Evolutionary conservation across 2,888 invertebrate species (phyloP).

Genomic region (Pasiphila rectangulata): DNA sequence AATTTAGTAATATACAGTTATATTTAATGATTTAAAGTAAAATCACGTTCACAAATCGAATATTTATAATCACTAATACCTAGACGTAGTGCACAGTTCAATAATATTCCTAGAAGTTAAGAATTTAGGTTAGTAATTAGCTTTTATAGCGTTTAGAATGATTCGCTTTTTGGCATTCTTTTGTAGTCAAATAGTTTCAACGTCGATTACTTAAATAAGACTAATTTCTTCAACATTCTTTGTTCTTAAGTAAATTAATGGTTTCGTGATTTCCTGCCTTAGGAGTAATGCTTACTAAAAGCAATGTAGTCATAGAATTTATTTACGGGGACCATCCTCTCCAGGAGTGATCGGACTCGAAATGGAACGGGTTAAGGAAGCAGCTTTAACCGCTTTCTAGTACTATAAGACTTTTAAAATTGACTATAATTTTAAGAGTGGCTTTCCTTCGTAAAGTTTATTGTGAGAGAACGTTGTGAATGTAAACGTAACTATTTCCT

Average conservation of each 20-base stretch:
- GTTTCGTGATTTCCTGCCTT: slow-evolving; percentile 66
- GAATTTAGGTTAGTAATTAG: slow-evolving; percentile 48
- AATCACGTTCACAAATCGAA: slow-evolving; percentile 46
- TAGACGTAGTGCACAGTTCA: slow-evolving; percentile 66
- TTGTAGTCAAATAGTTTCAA: slow-evolving; percentile 61
- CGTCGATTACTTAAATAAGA: slow-evolving; percentile 57
- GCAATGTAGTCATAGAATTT: slow-evolving; percentile 56
- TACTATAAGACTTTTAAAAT: slow-evolving; percentile 58
- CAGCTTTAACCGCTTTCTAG: slow-evolving; percentile 64
- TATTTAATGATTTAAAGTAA: slow-evolving; percentile 36
- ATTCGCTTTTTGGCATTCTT: slow-evolving; percentile 71
- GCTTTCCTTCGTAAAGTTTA: slow-evolving; percentile 53
- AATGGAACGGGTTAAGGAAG: slow-evolving; percentile 45
- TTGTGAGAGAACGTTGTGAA: slow-evolving; percentile 66
- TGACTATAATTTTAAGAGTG: slow-evolving; percentile 57
- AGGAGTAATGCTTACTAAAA: slow-evolving; percentile 60
- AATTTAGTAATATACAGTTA: slow-evolving; percentile 42
- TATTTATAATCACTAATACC: slow-evolving; percentile 48
- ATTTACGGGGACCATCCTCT: slow-evolving; percentile 76
- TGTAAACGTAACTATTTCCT: slow-evolving; percentile 42
- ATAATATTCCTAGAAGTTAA: slow-evolving; percentile 54
- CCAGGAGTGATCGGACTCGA: slow-evolving; percentile 64
- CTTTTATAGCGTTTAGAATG: slow-evolving; percentile 71
- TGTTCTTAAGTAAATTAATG: slow-evolving; percentile 55
- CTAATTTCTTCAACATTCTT: slow-evolving; percentile 53